phyloP scores from a whole-genome alignment of 2,888 invertebrate species.

The Choreutis nemorana region DNA sequence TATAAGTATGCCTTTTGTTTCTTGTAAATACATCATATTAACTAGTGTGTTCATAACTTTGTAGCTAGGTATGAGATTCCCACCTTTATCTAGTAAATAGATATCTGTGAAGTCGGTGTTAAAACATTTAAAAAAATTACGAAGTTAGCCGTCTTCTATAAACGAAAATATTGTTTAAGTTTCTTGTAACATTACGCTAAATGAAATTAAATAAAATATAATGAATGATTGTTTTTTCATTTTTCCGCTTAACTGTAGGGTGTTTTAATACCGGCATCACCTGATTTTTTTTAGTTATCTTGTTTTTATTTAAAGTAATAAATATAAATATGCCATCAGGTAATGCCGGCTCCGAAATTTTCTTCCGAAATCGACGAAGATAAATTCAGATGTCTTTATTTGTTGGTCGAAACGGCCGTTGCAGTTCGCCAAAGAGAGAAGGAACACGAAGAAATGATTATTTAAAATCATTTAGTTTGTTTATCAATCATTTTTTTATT shows the following conservation, averaged over 20 bases:
- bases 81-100: conserved; percentile 1
- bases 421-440: conserved; percentile 46
- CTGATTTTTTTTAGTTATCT: conserved; percentile 17
- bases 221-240: conserved; percentile 16
- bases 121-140: conserved; percentile 30
- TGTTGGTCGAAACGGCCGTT: conserved; percentile 48
- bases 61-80: too few relatives aligned
- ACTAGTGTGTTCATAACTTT: too few relatives aligned
- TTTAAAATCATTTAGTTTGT: background rate
- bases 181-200: conserved; percentile 24
- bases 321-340: conserved; percentile 33
- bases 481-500: too few relatives aligned
- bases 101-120: conserved; percentile 49
- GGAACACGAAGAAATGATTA: conserved; percentile 26
- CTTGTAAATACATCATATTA: too few relatives aligned
- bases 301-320: background rate
- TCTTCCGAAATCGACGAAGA: conserved; percentile 27
- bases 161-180: conserved; percentile 12
- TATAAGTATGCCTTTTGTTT: too few relatives aligned
- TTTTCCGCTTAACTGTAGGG: too few relatives aligned
- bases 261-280: conserved; percentile 58
- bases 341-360: conserved; percentile 31
- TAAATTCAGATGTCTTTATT: conserved; percentile 45
- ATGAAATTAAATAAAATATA: conserved; percentile 20
- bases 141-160: conserved; percentile 15